These are phyloP conservation scores for Enteromius afrohamiltoni DNA, from an alignment of 2,797 vertebrate species.

Conservation along the genomic window DNA sequence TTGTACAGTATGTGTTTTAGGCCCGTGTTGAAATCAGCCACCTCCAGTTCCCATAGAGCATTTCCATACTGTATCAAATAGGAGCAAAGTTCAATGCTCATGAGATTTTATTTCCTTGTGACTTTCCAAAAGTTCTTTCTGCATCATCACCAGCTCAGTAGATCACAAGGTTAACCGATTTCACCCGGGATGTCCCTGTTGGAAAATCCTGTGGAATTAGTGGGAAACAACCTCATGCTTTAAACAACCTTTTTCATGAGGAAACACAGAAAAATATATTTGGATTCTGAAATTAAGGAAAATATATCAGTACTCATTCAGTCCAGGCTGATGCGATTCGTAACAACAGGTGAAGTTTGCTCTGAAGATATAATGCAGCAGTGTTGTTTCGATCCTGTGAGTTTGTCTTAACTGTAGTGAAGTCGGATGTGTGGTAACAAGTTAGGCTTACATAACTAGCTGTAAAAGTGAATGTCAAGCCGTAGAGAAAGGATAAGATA, in stretches of 20 bases:
- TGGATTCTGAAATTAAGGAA: background rate
- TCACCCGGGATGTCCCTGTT: slow-evolving; percentile 16
- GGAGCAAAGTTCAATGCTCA: slow-evolving; percentile 51
- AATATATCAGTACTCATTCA: background rate
- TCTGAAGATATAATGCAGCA: background rate
- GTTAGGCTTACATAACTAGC: slow-evolving; percentile 36
- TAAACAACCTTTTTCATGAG: background rate
- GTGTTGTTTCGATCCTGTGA: background rate
- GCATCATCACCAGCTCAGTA: slow-evolving; percentile 34
- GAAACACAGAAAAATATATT: background rate
- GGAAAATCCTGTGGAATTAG: slow-evolving; percentile 14
- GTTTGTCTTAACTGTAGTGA: background rate
- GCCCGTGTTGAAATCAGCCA: background rate
- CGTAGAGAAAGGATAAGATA: slow-evolving; percentile 42
- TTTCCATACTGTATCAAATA: slow-evolving; percentile 7
- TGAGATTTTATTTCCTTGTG: slow-evolving; percentile 35
- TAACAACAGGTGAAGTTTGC: background rate
- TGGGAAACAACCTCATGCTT: background rate
- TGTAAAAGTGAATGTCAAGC: slow-evolving; percentile 34
- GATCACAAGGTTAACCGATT: slow-evolving; percentile 17
- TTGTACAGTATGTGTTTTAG: background rate
- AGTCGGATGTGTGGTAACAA: slow-evolving; percentile 25
- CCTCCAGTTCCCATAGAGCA: background rate
- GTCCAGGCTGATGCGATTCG: background rate
- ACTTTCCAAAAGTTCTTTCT: slow-evolving; percentile 9